Percentiles rank a stretch among this genome's conserved stretches.
Evolutionary conservation across 1,140 invertebrate genomes (phyloP).

Genomic region (Melanaphis sacchari): DNA sequence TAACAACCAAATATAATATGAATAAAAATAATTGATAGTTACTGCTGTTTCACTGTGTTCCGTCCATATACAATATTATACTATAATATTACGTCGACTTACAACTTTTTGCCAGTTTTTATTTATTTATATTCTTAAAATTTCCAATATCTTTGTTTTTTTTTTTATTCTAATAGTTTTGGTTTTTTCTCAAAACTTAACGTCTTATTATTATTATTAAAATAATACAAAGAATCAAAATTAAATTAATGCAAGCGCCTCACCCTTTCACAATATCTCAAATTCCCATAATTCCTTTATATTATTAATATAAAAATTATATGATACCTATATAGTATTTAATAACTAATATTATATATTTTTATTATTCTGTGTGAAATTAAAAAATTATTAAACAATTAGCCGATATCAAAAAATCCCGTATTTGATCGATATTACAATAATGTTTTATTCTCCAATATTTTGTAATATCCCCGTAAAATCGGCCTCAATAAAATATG

Average conservation of each 20-base stretch:
- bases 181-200: neutral
- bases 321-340: neutral
- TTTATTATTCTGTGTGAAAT: neutral
- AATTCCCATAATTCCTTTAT: neutral
- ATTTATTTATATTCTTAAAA: neutral
- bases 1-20: neutral
- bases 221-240: constrained; percentile 13
- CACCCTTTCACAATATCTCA: neutral
- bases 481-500: neutral
- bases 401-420: neutral
- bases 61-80: constrained; percentile 23
- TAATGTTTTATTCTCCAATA: neutral
- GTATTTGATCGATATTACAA: neutral
- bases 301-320: neutral
- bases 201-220: neutral
- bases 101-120: constrained; percentile 8
- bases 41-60: constrained; percentile 17
- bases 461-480: neutral
- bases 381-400: neutral
- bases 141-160: neutral
- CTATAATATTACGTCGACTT: neutral
- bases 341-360: constrained; percentile 12
- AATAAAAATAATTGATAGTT: constrained; percentile 17
- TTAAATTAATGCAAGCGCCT: neutral
- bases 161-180: neutral